Evolutionary conservation across 1,140 invertebrate genomes (phyloP).

Genomic region (Bombus pyrosoma): DNA sequence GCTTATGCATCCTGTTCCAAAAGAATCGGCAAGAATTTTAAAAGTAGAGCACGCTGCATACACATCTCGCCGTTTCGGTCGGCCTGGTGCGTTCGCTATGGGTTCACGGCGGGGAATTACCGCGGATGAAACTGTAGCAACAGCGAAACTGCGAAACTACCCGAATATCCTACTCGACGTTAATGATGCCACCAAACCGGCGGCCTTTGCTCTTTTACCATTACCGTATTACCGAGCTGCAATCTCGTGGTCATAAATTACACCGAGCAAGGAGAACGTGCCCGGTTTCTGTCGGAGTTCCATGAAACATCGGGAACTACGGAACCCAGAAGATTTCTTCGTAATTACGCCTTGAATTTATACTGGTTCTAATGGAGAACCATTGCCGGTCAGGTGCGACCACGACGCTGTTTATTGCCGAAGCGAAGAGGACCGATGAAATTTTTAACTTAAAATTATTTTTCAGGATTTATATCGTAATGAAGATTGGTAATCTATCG

Average conservation of each 20-base stretch:
- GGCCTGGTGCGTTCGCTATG: conserved; percentile 5
- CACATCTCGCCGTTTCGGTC: background rate
- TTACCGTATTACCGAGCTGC: conserved; percentile 58
- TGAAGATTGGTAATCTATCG: background rate
- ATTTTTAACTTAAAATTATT: background rate
- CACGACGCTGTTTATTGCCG: background rate
- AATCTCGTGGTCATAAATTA: conserved; percentile 61
- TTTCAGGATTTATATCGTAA: background rate
- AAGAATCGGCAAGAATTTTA: background rate
- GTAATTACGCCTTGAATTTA: conserved; percentile 30
- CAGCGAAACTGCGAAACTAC: conserved; percentile 57
- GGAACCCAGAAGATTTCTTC: conserved; percentile 32
- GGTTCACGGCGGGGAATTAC: conserved; percentile 50
- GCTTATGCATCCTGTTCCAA: background rate
- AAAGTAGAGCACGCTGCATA: background rate
- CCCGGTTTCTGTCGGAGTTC: conserved; percentile 41
- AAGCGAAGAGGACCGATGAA: background rate
- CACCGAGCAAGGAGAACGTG: conserved; percentile 47
- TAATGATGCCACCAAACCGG: conserved; percentile 64
- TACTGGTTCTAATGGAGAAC: conserved; percentile 10
- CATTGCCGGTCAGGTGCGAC: background rate
- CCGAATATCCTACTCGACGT: conserved; percentile 65
- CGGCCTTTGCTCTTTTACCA: conserved; percentile 29
- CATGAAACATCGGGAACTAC: conserved; percentile 50
- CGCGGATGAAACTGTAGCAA: conserved; percentile 53